These are phyloP conservation scores for Euschistus heros DNA, from an alignment of 1,140 invertebrate genomes.

Conservation along the genomic window DNA sequence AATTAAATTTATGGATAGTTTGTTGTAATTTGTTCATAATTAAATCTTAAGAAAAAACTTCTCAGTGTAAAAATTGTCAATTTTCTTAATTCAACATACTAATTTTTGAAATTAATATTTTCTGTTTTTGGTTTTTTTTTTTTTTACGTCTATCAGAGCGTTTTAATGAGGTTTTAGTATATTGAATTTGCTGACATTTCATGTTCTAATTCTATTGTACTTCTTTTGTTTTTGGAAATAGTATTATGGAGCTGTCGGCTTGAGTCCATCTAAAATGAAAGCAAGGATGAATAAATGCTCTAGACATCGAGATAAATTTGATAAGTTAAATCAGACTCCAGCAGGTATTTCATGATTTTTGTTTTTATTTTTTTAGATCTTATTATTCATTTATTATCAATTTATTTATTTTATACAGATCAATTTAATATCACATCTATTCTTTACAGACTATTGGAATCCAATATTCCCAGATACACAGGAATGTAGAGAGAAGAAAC, in stretches of 20 bases:
- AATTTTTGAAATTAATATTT: too few relatives aligned
- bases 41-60: too few relatives aligned
- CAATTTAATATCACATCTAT: not conserved
- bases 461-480: slow-evolving; percentile 2
- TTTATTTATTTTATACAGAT: not conserved
- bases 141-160: too few relatives aligned
- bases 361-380: not conserved
- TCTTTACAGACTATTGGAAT: slow-evolving; percentile 1
- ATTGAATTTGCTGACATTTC: too few relatives aligned
- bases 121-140: too few relatives aligned
- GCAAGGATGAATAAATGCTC: not conserved
- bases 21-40: too few relatives aligned
- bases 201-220: too few relatives aligned
- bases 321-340: not conserved
- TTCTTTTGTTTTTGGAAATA: not conserved
- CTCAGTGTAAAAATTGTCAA: too few relatives aligned
- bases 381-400: not conserved
- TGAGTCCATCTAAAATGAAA: not conserved
- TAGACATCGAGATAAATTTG: slow-evolving; percentile 7
- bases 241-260: not conserved
- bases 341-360: not conserved
- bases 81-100: too few relatives aligned
- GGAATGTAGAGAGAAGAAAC: not conserved
- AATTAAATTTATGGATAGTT: too few relatives aligned
- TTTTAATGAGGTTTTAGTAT: too few relatives aligned